These are phyloP conservation scores for Pseudorhiza aurosa DNA, from an alignment of 30 jellyfish, hydroid and myxozoan species.

Conservation along the genomic window DNA sequence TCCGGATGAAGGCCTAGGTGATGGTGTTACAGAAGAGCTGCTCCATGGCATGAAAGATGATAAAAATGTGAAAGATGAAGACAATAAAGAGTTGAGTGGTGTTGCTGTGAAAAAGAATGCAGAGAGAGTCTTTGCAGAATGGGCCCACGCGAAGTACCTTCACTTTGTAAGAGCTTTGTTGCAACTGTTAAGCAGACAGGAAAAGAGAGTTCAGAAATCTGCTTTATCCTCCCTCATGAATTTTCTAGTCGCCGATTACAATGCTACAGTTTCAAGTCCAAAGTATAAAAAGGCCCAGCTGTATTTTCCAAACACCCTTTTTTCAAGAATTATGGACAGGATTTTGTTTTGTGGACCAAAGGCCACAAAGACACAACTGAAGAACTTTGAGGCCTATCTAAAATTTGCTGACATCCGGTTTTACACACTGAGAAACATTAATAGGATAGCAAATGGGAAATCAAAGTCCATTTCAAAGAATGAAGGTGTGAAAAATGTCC, in stretches of 20 bases:
- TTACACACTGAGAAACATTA: conserved; percentile 25
- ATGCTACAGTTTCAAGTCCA: conserved; percentile 40
- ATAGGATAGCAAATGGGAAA: background rate
- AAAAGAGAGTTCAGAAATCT: background rate
- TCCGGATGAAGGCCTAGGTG: conserved; percentile 5
- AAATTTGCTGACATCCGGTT: conserved; percentile 47
- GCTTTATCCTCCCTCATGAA: conserved; percentile 35
- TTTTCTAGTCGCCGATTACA: conserved; percentile 37
- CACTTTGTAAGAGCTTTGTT: conserved; percentile 24
- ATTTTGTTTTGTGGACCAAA: background rate
- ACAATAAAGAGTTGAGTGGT: background rate
- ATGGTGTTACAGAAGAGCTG: background rate
- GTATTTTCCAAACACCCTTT: conserved; percentile 43
- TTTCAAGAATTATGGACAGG: conserved; percentile 25
- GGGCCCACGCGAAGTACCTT: conserved; percentile 59
- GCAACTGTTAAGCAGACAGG: background rate
- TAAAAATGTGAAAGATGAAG: background rate
- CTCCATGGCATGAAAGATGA: background rate
- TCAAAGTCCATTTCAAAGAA: conserved; percentile 3
- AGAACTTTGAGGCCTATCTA: conserved; percentile 10
- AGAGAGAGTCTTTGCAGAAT: conserved; percentile 46
- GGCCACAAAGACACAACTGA: background rate
- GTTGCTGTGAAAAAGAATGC: background rate
- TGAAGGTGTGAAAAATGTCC: background rate
- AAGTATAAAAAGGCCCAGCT: background rate